Evolutionary conservation across 2,113 vertebrate species (phyloP).

Genomic region (Ameiurus melas): DNA sequence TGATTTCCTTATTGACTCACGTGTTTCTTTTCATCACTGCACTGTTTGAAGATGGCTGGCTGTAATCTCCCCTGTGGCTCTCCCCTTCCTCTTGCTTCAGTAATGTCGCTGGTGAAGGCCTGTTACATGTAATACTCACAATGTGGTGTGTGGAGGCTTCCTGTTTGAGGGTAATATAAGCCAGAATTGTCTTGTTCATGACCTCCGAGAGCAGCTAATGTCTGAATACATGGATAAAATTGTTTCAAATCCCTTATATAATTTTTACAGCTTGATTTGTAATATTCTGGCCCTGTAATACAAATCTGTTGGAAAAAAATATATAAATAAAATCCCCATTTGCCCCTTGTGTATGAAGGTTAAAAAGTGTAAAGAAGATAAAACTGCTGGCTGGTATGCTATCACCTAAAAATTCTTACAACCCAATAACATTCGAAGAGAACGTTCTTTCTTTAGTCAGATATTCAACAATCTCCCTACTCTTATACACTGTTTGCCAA

Average conservation of each 20-base stretch:
- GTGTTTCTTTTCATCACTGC: conserved; percentile 26
- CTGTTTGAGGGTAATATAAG: not conserved
- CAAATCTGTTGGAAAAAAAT: not conserved
- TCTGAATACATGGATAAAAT: conserved; percentile 1
- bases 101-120: conserved; percentile 21
- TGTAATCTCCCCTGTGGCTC: conserved; percentile 3
- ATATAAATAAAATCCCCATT: not conserved
- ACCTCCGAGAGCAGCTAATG: conserved; percentile 10
- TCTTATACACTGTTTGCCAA: conserved; percentile 32
- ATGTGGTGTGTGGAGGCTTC: not conserved
- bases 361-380: conserved; percentile 10
- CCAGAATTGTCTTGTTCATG: not conserved
- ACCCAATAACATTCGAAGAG: not conserved
- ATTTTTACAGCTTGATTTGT: conserved; percentile 10
- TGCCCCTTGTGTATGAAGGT: not conserved
- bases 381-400: not conserved
- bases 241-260: not conserved
- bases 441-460: not conserved
- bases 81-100: conserved; percentile 2
- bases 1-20: conserved; percentile 19
- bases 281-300: not conserved
- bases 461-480: conserved; percentile 13
- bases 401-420: not conserved
- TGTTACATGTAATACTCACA: conserved; percentile 14
- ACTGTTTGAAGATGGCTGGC: conserved; percentile 17